phyloP scores from a whole-genome alignment of 2,113 vertebrate genomes.

The Indicator indicator region DNA sequence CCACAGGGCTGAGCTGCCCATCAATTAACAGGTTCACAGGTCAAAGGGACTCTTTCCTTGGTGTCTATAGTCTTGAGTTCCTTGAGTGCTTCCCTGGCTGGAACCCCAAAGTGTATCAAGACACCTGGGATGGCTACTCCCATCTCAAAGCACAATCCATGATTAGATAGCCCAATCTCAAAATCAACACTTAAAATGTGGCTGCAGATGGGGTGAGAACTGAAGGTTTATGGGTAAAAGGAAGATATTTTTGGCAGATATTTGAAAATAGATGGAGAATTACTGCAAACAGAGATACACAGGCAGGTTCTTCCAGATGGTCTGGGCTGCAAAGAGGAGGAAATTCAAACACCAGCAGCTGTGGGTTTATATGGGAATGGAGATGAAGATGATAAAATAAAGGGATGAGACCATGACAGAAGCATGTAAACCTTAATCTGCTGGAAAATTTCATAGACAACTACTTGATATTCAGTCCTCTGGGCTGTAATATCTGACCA shows the following conservation, averaged over 20 bases:
- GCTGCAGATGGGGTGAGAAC: background rate
- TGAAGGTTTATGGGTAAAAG: background rate
- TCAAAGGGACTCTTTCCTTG: no score
- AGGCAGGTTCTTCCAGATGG: background rate
- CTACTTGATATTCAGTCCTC: background rate
- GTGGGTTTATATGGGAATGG: background rate
- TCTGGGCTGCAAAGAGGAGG: background rate
- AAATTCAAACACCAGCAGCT: background rate
- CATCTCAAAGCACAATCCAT: background rate
- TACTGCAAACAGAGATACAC: background rate
- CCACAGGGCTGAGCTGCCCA: background rate
- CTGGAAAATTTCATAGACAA: background rate
- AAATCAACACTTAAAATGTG: background rate
- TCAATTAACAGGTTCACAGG: background rate
- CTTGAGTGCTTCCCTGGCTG: background rate
- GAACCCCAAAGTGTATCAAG: background rate
- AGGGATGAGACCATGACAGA: background rate
- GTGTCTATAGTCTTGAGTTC: background rate
- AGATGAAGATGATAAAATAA: background rate
- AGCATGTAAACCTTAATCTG: background rate
- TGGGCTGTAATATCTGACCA: background rate
- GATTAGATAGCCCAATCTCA: background rate
- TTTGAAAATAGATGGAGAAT: background rate
- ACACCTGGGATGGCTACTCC: fast-evolving
- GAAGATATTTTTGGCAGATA: background rate